Base-by-base conservation (phyloP, 2,888 invertebrate species). In the Danaus chrysippus region DNA sequence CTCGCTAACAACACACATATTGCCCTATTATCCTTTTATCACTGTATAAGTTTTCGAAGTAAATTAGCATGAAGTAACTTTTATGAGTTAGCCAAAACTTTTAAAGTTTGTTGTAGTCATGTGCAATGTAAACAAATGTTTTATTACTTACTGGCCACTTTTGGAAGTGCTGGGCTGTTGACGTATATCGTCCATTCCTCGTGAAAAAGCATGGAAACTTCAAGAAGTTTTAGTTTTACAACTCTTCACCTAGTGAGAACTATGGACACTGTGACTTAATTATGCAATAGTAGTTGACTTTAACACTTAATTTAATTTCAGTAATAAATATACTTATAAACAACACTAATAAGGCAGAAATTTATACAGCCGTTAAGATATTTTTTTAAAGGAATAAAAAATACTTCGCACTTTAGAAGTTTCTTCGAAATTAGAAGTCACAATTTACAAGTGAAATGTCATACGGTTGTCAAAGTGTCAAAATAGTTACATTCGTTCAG, bases 161-260 rank as follows among this genome's bases (percentile, higher is more conserved):
- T 79, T 74, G 68, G 83, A 73, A 68, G 76, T 76, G 73, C 73
- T 78, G 70, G 76, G 67, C 69, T 73, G 69, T 69, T 74, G 74
- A 70, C 66, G 73, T 70, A 75, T 77, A 75, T 79, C 79, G 67
- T 81, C 86, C 87, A 87, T 87, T 72, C 76, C 79, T 76, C 73
- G 78, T 66, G 77, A 74, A 68, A 78, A 80, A 82, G 76, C 88
- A 88, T 87, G 87, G 87, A 87, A 86, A 84, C 80, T 82, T 84
- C 77, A 84, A 77, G 76, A 83, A 84, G 43, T 56, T 58, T 23
- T 19, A 54, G 46, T 56, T 49, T 59, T 58, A 54, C 52, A 56
- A 60, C 34, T 55, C 56, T 46, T 62, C n/a, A 12, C 54, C 19
- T 59, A 52, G 56, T 57, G 17, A 10, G 23, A 42, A 44, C 42